Evolutionary conservation across 2,113 vertebrate genomes (phyloP), one percentile per base, ranked within the genome.

Genomic region (Echinops telfairi): DNA sequence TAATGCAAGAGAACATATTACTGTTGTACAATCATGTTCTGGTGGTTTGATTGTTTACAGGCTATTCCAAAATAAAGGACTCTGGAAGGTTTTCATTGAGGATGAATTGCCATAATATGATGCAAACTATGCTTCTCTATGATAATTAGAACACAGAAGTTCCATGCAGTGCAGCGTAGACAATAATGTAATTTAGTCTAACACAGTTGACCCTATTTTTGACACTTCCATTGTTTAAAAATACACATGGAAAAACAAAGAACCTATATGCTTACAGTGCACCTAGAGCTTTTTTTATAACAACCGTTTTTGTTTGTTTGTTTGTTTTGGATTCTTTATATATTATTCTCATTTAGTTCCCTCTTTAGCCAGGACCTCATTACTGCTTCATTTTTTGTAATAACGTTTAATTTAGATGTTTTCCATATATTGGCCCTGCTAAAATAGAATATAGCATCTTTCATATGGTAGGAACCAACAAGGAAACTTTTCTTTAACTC

Each of bases 321-420:
- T 98, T 98, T 53, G 97, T 96, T 96, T 97, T 97, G 98, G 98
- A 98, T 98, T 97, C 98, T 98, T 97, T 98, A 98, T 99, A 98
- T 97, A 95, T 98, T 98, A 98, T 97, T 98, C 98, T 98, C 98
- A 98, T 99, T 98, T 99, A 98, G 98, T 98, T 96, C 98, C 98
- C 98, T 98, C 98, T 98, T 98, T 99, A 99, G 98, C 98, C 98
- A 97, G 97, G 98, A 98, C 98, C 98, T 98, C 99, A 98, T 99
- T 98, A 98, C 97, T 98, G 98, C 98, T 98, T 99, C 98, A 98
- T 98, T 98, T 10, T 99, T 99, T 98, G 98, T 98, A 98, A 98
- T 98, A 98, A 98, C 97, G 96, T 99, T 99, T 99, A 98, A 98
- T 98, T 99, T 99, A 99, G 99, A 97, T 98, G 98, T 98, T 98